These are phyloP conservation scores for Harpagifer antarcticus DNA, from an alignment of 2,797 vertebrate genomes.

Conservation along the genomic window DNA sequence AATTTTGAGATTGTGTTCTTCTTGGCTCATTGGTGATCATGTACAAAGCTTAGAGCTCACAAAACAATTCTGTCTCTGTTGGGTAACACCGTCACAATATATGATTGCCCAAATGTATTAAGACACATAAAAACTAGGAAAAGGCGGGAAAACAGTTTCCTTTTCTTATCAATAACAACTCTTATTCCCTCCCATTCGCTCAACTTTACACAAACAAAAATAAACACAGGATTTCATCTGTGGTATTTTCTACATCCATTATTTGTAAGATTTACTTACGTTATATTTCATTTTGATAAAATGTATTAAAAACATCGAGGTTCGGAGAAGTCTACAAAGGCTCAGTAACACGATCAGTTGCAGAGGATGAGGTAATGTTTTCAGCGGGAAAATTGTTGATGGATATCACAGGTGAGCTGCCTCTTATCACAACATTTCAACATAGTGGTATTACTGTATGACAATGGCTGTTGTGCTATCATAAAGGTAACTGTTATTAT, in stretches of 20 bases:
- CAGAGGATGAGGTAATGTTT: slow-evolving; percentile 45
- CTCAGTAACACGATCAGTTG: slow-evolving; percentile 44
- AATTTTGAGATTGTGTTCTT: slow-evolving; percentile 69
- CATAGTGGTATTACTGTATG: neutral
- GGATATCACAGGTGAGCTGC: slow-evolving; percentile 34
- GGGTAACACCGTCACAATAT: slow-evolving; percentile 27
- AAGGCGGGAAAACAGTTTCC: slow-evolving; percentile 20
- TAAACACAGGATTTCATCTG: slow-evolving; percentile 28
- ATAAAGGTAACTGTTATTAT: neutral
- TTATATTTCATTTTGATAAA: slow-evolving; percentile 58
- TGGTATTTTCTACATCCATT: slow-evolving; percentile 32
- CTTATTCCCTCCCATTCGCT: slow-evolving; percentile 10
- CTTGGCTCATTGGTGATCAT: slow-evolving; percentile 61
- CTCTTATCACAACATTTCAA: neutral
- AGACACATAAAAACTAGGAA: slow-evolving; percentile 18
- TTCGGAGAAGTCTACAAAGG: slow-evolving; percentile 64
- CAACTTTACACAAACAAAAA: slow-evolving; percentile 29
- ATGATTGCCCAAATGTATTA: slow-evolving; percentile 15
- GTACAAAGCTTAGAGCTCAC: slow-evolving; percentile 48
- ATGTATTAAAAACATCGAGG: slow-evolving; percentile 62
- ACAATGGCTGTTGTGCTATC: slow-evolving; percentile 42
- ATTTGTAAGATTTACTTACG: slow-evolving; percentile 50
- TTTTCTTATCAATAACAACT: neutral
- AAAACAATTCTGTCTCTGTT: slow-evolving; percentile 32
- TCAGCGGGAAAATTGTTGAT: slow-evolving; percentile 27